Evolutionary conservation across 2,113 vertebrate species (phyloP).

Genomic region (Smithornis capensis): DNA sequence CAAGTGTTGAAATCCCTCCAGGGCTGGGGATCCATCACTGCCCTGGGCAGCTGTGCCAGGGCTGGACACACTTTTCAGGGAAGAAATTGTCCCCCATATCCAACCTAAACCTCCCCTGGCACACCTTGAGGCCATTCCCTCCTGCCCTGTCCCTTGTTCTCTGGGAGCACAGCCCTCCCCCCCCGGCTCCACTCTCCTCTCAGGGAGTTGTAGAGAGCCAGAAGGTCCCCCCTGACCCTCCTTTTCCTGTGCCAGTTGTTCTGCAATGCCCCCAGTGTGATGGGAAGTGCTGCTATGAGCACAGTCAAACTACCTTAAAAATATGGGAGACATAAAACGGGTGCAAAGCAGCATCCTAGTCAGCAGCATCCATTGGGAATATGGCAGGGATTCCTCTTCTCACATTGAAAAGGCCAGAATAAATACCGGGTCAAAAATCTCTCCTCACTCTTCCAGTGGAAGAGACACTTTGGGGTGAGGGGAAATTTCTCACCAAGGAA

Average conservation of each 20-base stretch:
- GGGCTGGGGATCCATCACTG: background rate
- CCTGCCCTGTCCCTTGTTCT: background rate
- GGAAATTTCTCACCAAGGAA: background rate
- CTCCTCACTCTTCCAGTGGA: background rate
- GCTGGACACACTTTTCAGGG: background rate
- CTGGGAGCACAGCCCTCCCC: background rate
- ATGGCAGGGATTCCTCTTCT: background rate
- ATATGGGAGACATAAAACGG: rapidly evolving
- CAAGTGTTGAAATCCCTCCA: background rate
- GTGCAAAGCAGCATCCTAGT: background rate
- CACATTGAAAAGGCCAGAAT: background rate
- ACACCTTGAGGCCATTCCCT: background rate
- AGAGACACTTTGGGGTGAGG: background rate
- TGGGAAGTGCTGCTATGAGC: background rate
- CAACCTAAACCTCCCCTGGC: too few relatives aligned
- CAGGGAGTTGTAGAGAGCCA: background rate
- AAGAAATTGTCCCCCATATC: background rate
- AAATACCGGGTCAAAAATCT: background rate
- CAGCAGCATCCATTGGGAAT: background rate
- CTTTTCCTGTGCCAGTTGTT: rapidly evolving
- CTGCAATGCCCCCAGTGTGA: background rate
- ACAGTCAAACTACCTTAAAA: background rate
- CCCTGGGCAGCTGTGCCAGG: background rate
- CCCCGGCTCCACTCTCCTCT: background rate
- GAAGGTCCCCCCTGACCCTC: background rate